Evolutionary conservation across 1,140 invertebrate genomes (phyloP).

Genomic region (Cecropterus lyciades): DNA sequence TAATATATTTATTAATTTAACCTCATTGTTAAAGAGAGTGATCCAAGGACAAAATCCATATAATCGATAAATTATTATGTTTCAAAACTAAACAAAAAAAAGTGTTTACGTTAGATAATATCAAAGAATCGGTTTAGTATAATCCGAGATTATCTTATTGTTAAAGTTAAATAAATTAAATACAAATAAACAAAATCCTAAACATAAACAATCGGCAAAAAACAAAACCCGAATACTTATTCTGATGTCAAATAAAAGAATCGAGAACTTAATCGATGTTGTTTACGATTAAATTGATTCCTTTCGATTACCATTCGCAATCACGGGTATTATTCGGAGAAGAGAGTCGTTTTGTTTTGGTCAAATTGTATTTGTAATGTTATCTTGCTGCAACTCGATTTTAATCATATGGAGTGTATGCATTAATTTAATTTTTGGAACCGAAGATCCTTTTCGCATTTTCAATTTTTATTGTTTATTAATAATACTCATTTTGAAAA

Average conservation of each 20-base stretch:
- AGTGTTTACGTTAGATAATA: no score
- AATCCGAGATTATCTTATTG: no score
- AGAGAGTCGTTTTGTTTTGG: not conserved
- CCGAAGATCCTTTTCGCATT: not conserved
- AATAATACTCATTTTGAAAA: no score
- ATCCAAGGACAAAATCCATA: no score
- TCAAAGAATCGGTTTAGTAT: no score
- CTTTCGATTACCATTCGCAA: not conserved
- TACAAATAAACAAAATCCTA: no score
- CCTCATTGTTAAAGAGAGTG: no score
- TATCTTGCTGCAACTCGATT: slow-evolving; percentile 36
- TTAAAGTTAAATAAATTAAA: no score
- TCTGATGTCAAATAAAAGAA: slow-evolving; percentile 3
- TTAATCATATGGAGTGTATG: not conserved
- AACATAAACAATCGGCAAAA: not conserved
- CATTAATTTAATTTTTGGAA: not conserved
- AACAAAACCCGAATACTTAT: not conserved
- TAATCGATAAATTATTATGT: no score
- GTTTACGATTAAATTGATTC: slow-evolving; percentile 1
- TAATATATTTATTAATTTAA: no score
- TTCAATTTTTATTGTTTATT: slow-evolving; percentile 7
- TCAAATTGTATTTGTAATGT: slow-evolving; percentile 2
- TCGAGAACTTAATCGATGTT: slow-evolving; percentile 10
- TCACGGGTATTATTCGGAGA: slow-evolving; percentile 8
- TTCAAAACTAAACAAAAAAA: no score